A percentile compares a stretch with the other conserved stretches of the same genome.
These are phyloP conservation scores for Carcina quercana DNA, from an alignment of 2,888 invertebrate genomes.

Conservation along the genomic window DNA sequence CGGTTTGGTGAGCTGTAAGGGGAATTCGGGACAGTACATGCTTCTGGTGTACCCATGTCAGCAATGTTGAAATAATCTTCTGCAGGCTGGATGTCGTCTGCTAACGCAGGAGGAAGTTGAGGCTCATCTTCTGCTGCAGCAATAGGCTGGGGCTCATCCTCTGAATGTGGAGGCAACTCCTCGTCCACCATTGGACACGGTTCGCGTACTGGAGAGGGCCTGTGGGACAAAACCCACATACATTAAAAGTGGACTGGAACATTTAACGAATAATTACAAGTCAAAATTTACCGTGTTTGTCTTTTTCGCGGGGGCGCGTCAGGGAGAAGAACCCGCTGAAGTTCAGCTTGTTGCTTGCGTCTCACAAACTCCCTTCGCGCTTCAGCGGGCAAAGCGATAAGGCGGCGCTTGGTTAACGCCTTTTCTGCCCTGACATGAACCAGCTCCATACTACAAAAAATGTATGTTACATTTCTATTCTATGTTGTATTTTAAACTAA, in stretches of 20 bases:
- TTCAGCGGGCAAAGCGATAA: constrained; percentile 3
- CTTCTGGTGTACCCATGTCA: constrained; percentile 7
- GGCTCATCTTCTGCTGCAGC: neutral
- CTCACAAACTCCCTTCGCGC: constrained; percentile 1
- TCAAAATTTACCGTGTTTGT: constrained; percentile 3
- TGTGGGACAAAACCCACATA: neutral
- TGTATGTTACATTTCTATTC: no score
- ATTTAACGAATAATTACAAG: neutral
- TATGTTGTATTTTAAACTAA: no score
- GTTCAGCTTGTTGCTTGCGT: constrained; percentile 5
- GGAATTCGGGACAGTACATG: constrained; percentile 5
- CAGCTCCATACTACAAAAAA: neutral
- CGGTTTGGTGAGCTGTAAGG: constrained; percentile 1
- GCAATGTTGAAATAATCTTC: constrained; percentile 1
- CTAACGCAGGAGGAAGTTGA: neutral
- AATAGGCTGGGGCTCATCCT: neutral
- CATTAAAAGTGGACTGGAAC: neutral
- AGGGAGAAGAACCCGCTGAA: constrained; percentile 8
- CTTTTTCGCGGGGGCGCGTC: constrained; percentile 12
- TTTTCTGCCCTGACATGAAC: neutral
- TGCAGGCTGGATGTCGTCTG: neutral
- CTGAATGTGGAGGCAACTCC: neutral
- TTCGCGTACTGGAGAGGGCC: constrained; percentile 1
- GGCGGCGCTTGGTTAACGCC: constrained; percentile 1
- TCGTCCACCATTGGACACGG: constrained; percentile 1